Conservation (phyloP, 2,113 vertebrate genomes). For the Condylura cristata region DNA sequence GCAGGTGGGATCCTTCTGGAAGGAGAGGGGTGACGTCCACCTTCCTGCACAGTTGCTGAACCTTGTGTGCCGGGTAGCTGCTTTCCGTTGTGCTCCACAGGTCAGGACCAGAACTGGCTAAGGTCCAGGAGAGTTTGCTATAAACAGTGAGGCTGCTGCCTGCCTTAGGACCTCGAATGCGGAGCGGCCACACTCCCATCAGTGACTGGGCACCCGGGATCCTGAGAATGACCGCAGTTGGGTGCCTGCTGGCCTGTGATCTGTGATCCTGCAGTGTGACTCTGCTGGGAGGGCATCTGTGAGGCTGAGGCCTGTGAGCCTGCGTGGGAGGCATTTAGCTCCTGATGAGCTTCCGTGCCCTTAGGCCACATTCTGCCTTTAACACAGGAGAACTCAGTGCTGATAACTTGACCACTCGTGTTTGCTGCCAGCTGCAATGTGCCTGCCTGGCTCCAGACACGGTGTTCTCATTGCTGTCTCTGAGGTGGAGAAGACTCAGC, state of each 20-base stretch:
- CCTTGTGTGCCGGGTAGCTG: no score
- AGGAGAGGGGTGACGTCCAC: not conserved
- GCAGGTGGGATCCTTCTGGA: not conserved
- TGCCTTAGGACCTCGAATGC: not conserved
- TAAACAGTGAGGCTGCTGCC: not conserved
- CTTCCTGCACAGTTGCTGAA: not conserved
- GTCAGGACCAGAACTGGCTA: not conserved
- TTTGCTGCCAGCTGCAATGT: not conserved
- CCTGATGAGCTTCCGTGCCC: not conserved
- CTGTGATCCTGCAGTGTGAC: not conserved
- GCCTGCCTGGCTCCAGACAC: not conserved
- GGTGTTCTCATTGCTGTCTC: not conserved
- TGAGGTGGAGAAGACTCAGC: not conserved
- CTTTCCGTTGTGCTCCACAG: not conserved
- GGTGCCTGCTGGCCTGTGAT: not conserved
- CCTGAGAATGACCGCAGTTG: not conserved
- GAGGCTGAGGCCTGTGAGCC: not conserved
- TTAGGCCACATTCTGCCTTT: not conserved
- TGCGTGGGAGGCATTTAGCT: not conserved
- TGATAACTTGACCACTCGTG: not conserved
- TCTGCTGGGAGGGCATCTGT: not conserved
- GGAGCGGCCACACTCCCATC: rapidly evolving
- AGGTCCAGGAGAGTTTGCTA: not conserved
- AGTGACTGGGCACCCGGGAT: not conserved
- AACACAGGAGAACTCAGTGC: not conserved